Evolutionary conservation across 2,797 vertebrate species (phyloP).

Genomic region (Phalanger gymnotis): DNA sequence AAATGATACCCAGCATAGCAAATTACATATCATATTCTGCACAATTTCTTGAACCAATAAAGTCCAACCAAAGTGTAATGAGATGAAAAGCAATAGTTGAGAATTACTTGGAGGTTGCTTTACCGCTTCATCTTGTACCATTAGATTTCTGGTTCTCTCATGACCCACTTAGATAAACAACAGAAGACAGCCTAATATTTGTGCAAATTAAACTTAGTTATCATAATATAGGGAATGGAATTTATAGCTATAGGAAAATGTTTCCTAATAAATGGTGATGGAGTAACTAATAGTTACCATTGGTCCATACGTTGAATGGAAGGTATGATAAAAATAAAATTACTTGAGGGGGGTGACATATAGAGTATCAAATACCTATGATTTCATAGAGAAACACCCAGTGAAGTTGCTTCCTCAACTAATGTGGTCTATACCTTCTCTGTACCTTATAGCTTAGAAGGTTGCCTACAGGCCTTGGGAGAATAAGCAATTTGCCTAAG

Average conservation of each 20-base stretch:
- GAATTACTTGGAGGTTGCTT: constrained; percentile 64
- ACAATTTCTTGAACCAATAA: constrained; percentile 28
- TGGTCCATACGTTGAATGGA: constrained; percentile 63
- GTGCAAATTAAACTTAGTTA: constrained; percentile 75
- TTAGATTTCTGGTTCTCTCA: constrained; percentile 67
- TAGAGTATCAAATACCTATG: background rate
- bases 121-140: constrained; percentile 63
- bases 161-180: constrained; percentile 70
- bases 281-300: constrained; percentile 61
- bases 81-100: constrained; percentile 51
- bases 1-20: background rate
- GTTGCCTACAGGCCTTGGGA: background rate
- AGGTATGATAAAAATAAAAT: background rate
- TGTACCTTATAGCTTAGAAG: background rate
- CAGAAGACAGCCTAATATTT: constrained; percentile 69
- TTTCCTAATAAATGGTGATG: constrained; percentile 69
- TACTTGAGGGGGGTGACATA: background rate
- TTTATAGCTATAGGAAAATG: constrained; percentile 64
- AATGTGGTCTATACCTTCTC: background rate
- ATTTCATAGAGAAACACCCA: background rate
- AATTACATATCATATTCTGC: background rate
- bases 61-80: constrained; percentile 32
- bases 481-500: background rate
- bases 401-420: background rate
- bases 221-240: constrained; percentile 66